Evolutionary conservation across 2,113 vertebrate genomes (phyloP).

Genomic region (Pygoscelis adeliae): DNA sequence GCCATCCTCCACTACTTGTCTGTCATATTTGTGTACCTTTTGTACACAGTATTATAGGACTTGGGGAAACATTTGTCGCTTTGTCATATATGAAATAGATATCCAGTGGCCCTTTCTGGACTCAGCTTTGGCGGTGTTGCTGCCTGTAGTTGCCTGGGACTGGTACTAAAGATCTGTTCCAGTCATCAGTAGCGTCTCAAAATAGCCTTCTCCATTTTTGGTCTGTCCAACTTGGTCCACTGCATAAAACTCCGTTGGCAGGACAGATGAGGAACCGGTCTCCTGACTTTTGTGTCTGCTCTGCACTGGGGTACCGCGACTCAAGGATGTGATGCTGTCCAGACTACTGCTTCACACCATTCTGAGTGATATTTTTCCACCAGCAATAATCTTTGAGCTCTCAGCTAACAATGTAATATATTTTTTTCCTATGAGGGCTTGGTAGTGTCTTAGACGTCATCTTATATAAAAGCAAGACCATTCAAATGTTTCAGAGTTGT

Average conservation of each 20-base stretch:
- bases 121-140: fast-evolving
- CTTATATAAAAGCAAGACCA: background rate
- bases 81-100: background rate
- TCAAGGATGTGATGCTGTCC: background rate
- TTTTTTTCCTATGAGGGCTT: background rate
- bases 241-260: background rate
- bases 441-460: background rate
- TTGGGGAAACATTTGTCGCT: background rate
- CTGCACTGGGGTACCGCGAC: background rate
- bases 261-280: background rate
- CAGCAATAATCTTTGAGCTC: background rate
- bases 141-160: background rate
- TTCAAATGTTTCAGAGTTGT: background rate
- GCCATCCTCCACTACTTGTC: too few species aligned
- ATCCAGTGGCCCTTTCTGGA: background rate
- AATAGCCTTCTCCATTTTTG: background rate
- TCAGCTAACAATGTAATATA: background rate
- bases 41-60: background rate
- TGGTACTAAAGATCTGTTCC: background rate
- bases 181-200: background rate
- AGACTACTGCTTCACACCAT: background rate
- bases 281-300: background rate
- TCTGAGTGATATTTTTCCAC: background rate
- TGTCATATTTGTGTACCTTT: too few species aligned
- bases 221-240: background rate